Percentiles rank a stretch among this genome's conserved stretches.
Evolutionary conservation across 2,113 vertebrate genomes (phyloP).

Genomic region (Calyptommatus sinebrachiatus): DNA sequence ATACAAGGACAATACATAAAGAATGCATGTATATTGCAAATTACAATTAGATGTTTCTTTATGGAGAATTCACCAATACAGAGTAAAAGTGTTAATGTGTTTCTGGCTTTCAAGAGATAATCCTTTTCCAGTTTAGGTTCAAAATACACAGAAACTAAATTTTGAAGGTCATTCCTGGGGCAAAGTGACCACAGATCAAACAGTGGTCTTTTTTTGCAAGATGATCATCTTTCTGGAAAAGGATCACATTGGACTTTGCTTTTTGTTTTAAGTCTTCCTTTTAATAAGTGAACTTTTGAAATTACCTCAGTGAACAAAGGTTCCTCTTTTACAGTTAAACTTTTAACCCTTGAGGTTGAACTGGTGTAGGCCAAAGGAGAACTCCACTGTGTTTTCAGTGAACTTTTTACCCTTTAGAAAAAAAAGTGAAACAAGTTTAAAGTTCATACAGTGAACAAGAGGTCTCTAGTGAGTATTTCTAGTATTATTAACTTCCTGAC

Average conservation of each 20-base stretch:
- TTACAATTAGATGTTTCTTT: conserved; percentile 15
- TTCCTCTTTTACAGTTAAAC: conserved; percentile 80
- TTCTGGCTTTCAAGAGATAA: conserved; percentile 54
- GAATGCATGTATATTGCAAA: conserved; percentile 19
- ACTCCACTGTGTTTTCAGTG: conserved; percentile 74
- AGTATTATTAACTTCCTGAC: conserved; percentile 86
- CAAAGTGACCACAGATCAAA: conserved; percentile 76
- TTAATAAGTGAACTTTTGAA: conserved; percentile 82
- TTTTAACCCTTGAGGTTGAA: conserved; percentile 80
- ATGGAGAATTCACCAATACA: conserved; percentile 46
- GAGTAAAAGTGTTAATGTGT: conserved; percentile 55
- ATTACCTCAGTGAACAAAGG: conserved; percentile 78
- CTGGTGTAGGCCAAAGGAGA: conserved; percentile 72
- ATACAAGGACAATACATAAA: neutral
- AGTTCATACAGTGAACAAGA: conserved; percentile 79
- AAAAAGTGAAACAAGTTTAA: conserved; percentile 76
- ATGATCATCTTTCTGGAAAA: conserved; percentile 74
- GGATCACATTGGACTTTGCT: conserved; percentile 71
- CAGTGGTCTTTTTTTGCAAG: conserved; percentile 66
- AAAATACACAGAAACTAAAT: conserved; percentile 66
- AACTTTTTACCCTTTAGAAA: conserved; percentile 79
- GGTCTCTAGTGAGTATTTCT: conserved; percentile 80
- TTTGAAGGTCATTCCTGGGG: conserved; percentile 60
- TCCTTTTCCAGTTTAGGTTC: conserved; percentile 49
- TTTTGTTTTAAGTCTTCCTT: conserved; percentile 75